Percentiles rank a stretch among this genome's conserved stretches.
These are phyloP conservation scores for Silurus asotus DNA, from an alignment of 2,113 vertebrate genomes.

Conservation along the genomic window DNA sequence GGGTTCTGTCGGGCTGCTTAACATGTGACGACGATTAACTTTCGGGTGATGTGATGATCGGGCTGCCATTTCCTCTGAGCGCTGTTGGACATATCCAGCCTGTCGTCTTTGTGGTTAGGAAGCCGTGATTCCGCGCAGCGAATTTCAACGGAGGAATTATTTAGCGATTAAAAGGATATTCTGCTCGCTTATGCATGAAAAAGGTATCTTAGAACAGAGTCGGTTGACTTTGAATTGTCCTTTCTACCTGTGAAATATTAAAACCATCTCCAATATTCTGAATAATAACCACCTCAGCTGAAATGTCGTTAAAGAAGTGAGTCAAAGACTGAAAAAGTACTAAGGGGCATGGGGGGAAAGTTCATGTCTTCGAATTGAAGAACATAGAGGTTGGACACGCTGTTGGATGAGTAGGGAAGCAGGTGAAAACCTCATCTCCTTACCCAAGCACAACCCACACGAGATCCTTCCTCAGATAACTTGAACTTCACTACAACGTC, in stretches of 20 bases:
- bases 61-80: neutral
- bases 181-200: too few species aligned
- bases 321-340: neutral
- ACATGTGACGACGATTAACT: neutral
- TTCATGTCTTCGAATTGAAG: neutral
- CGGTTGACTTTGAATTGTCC: neutral
- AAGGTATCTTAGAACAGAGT: neutral
- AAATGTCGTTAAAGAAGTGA: neutral
- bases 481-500: too few species aligned
- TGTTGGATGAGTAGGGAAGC: neutral
- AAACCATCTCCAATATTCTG: neutral
- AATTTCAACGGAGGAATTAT: too few species aligned
- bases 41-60: too few species aligned
- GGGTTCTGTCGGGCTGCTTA: neutral
- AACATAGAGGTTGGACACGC: neutral
- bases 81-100: neutral
- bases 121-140: too few species aligned
- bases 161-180: too few species aligned
- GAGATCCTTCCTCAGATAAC: too few species aligned
- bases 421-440: neutral
- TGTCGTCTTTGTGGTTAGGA: too few species aligned
- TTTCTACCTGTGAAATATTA: neutral
- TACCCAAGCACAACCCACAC: too few species aligned
- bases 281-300: neutral
- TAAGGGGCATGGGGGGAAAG: neutral